Evolutionary conservation across 1,140 invertebrate species (phyloP), one percentile per base, ranked within the genome.

Genomic region (Drosophila paulistorum): DNA sequence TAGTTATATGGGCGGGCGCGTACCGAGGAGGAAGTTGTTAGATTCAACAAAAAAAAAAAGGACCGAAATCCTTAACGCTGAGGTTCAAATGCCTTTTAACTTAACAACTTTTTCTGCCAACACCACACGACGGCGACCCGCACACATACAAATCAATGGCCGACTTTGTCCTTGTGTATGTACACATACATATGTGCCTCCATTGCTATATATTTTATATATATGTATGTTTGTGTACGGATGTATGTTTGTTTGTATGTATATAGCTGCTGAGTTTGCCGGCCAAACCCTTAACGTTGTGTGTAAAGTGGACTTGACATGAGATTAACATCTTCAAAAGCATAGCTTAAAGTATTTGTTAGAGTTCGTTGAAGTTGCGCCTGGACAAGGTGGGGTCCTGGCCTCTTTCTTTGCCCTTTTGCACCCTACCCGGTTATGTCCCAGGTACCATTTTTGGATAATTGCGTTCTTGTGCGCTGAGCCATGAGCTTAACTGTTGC

Each of bases 261-360:
- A 51, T 69, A 42, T 77, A 67, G 67, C 58, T 65, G 45, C 37
- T 64, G 60, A 51, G 17, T 51, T 54, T 48, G 61, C 48, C 64
- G 74, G 66, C 69, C 68, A 60, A 80, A 81, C 82, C 85, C 83
- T 90, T 86, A 74, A 78, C 77, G 79, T 90, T 81, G 85, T 87
- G 87, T 90, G 83, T 86, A 90, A 90, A 90, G 87, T 90, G 87
- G 86, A 87, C 87, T 90, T 90, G 87, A 87, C 79, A 90, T 90
- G 82, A 90, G 87, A 90, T 90, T 90, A 90, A 90, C 87, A 87
- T 90, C 87, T 90, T 90, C 87, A 90, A 90, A 90, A 86, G 87
- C 82, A 90, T 87, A 83, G 87, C 87, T 81, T 86, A 90, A 79
- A 90, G 82, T 89, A 89, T 89, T 89, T 89, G 87, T 86, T 90